Base-by-base conservation (phyloP, 2,113 vertebrate species). In the Chroicocephalus ridibundus region DNA sequence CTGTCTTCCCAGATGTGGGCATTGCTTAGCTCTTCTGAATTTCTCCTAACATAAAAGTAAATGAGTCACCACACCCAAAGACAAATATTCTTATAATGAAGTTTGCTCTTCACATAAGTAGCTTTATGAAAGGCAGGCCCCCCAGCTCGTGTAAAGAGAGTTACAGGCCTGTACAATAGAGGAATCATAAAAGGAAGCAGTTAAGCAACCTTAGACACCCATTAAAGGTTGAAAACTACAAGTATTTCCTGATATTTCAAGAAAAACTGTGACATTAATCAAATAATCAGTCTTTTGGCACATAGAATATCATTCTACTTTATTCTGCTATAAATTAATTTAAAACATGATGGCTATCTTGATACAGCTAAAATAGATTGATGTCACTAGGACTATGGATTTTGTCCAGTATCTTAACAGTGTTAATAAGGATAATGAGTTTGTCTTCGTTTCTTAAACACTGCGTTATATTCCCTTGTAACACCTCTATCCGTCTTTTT, bases 181-280 rank as follows among this genome's bases (percentile, higher is more conserved):
- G n/a, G 20, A 87, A 34, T 82, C 32, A 4, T 58, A 51, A 92
- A 93, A 60, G 36, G 44, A 25, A 66, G 14, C 47, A 74, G 38
- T 38, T 38, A 38, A 38, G 38, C 26, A 74, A 40, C 21, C 10
- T 52, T 80, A 80, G 69, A 26, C 3, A 51, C 6, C 11, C 42
- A 11, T 22, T 42, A 61, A 83, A 88, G 54, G 16, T 15, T 88
- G n/a, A 54, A 77, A 81, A 70, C 65, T 32, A 22, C 4, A 77
- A 62, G 7, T 11, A 29, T 80, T 91, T 87, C 10, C 7, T 49
- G 14, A 51, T 49, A 49, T 6, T 61, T 79, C 44, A 71, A 80
- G n/a, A 61, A 75, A 84, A 84, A 5, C 6, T 13, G 2, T 36
- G 29, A 32, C 0, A 0, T 68, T 75, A 76, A 42, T 64, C 19